phyloP scores from a whole-genome alignment of 2,797 vertebrate genomes.

The Neoniphon sammara region DNA sequence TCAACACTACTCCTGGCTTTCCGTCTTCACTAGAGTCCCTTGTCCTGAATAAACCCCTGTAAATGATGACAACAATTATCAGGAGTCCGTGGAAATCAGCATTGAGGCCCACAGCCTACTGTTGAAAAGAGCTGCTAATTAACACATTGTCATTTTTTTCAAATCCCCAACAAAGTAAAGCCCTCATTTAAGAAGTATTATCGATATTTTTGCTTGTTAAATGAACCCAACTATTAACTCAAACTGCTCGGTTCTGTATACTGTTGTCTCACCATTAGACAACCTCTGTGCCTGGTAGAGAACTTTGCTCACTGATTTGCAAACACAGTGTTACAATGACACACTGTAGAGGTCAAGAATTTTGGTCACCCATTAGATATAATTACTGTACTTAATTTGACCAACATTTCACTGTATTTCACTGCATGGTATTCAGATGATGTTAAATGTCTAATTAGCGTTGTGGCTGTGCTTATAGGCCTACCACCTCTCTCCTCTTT shows the following conservation, averaged over 20 bases:
- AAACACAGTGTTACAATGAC: not conserved
- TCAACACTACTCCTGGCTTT: no score
- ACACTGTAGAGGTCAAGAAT: not conserved
- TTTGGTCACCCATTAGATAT: not conserved
- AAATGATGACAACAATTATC: slow-evolving; percentile 22
- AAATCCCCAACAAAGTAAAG: not conserved
- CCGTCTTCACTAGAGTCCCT: no score
- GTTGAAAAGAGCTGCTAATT: slow-evolving; percentile 7
- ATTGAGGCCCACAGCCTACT: slow-evolving; percentile 6
- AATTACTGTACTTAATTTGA: not conserved
- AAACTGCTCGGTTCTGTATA: no score
- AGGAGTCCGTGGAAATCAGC: slow-evolving; percentile 4
- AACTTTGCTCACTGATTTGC: not conserved
- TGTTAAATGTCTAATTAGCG: no score
- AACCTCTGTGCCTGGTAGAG: not conserved
- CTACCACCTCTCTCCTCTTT: no score
- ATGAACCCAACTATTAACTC: no score
- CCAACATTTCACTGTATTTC: no score
- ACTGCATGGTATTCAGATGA: no score
- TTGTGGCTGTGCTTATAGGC: no score
- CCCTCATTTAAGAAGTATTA: not conserved
- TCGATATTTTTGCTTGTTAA: no score
- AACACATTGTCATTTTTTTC: slow-evolving; percentile 2
- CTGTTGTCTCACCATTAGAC: not conserved
- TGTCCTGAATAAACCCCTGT: slow-evolving; percentile 9